Conservation (phyloP, 1,140 invertebrate species). For the Archivesica marissinica region DNA sequence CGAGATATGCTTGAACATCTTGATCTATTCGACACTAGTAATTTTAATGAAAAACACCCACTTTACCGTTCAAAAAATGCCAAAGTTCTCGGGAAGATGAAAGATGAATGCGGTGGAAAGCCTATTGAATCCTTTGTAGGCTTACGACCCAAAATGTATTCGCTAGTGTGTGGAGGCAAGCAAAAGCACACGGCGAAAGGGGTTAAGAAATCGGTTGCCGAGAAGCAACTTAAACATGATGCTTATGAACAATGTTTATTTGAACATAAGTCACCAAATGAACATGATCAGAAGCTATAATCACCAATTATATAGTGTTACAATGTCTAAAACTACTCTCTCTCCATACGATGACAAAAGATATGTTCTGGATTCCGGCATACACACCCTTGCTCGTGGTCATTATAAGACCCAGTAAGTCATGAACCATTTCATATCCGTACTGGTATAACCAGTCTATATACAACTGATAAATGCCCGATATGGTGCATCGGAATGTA, state of each 20-base stretch:
- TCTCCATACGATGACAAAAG: constrained; percentile 13
- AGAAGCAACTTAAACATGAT: constrained; percentile 58
- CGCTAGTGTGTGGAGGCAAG: background rate
- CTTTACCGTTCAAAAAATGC: constrained; percentile 26
- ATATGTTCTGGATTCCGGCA: constrained; percentile 42
- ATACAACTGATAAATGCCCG: too few relatives aligned
- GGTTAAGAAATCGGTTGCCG: constrained; percentile 64
- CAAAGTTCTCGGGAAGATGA: constrained; percentile 60
- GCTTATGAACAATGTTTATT: constrained; percentile 70
- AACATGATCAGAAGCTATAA: constrained; percentile 65
- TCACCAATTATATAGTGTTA: constrained; percentile 54
- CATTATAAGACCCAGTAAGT: constrained; percentile 28
- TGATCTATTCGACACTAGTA: constrained; percentile 64
- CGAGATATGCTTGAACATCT: constrained; percentile 36
- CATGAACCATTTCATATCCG: background rate
- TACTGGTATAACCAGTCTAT: too few relatives aligned
- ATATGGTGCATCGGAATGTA: too few relatives aligned
- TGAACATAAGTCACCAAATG: constrained; percentile 58
- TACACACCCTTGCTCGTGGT: constrained; percentile 55
- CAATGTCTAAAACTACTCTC: constrained; percentile 49
- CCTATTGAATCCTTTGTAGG: constrained; percentile 54
- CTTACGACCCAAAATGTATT: constrained; percentile 69
- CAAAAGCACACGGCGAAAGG: constrained; percentile 62
- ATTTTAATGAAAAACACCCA: constrained; percentile 36
- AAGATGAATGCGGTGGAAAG: constrained; percentile 50